Conservation (phyloP, 2,888 invertebrate species). For the Drosophila melanosoma region DNA sequence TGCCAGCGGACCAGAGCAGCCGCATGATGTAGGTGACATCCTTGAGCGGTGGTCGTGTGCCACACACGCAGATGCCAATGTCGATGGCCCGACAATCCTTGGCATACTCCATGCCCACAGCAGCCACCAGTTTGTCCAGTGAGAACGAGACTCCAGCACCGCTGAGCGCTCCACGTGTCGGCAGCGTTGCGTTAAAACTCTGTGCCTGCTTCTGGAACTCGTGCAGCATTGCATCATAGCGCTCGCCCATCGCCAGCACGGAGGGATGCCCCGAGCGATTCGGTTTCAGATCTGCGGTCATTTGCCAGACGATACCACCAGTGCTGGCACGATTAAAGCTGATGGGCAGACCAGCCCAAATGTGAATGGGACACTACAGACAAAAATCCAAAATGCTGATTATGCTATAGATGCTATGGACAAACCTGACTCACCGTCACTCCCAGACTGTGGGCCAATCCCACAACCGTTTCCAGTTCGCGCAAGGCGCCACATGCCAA, state of each 20-base stretch:
- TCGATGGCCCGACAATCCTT: conserved; percentile 87
- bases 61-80: conserved; percentile 89
- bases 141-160: conserved; percentile 95
- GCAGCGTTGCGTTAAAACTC: conserved; percentile 80
- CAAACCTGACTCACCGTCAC: conserved; percentile 87
- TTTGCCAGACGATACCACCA: conserved; percentile 88
- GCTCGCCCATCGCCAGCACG: conserved; percentile 94
- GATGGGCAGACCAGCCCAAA: conserved; percentile 85
- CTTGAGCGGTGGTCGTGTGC: conserved; percentile 87
- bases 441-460: conserved; percentile 90
- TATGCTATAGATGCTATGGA: background rate
- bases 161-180: conserved; percentile 81
- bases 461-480: conserved; percentile 91
- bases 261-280: conserved; percentile 86
- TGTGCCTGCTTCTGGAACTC: conserved; percentile 87
- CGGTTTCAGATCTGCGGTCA: conserved; percentile 83
- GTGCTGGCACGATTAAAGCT: conserved; percentile 86
- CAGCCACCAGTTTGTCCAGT: conserved; percentile 90
- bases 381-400: background rate
- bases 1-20: conserved; percentile 90
- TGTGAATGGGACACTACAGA: conserved; percentile 86
- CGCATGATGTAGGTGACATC: conserved; percentile 86
- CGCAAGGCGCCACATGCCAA: conserved; percentile 89
- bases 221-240: conserved; percentile 93
- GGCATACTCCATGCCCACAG: conserved; percentile 86